Percentiles rank a stretch among this genome's conserved stretches.
phyloP scores from a whole-genome alignment of 92 coral and sea anemone species.

The Zoanthus gigantus region DNA sequence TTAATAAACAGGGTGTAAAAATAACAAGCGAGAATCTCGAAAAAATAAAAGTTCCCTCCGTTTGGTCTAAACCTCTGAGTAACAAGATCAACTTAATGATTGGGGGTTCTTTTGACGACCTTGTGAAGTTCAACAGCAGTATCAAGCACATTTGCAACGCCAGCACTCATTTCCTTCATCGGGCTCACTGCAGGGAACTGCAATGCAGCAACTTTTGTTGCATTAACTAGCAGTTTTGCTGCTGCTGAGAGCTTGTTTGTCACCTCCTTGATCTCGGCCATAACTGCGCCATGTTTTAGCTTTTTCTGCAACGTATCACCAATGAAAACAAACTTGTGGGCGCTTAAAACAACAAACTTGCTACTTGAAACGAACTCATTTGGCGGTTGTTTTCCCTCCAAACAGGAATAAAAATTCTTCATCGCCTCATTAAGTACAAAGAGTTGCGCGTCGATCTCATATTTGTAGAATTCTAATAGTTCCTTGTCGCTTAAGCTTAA shows the following conservation, averaged over 20 bases:
- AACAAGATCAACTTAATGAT: slow-evolving; percentile 12
- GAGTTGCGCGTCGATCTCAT: slow-evolving; percentile 92
- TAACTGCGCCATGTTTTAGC: slow-evolving; percentile 66
- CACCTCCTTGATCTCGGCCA: slow-evolving; percentile 62
- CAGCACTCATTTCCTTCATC: slow-evolving; percentile 84
- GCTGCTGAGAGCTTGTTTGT: slow-evolving; percentile 82
- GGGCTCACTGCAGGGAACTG: slow-evolving; percentile 89
- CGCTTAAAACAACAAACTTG: slow-evolving; percentile 95
- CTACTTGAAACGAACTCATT: slow-evolving; percentile 94
- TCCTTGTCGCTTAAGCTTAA: slow-evolving; percentile 82
- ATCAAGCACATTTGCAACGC: slow-evolving; percentile 79
- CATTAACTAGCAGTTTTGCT: slow-evolving; percentile 78
- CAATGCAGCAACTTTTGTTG: slow-evolving; percentile 90
- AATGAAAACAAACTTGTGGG: slow-evolving; percentile 93
- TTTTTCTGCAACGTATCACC: slow-evolving; percentile 91
- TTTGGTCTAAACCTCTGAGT: neutral
- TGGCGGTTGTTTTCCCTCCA: slow-evolving; percentile 84
- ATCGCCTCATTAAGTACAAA: slow-evolving; percentile 94
- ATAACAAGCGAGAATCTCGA: neutral
- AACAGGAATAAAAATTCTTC: slow-evolving; percentile 82
- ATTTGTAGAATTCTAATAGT: slow-evolving; percentile 85
- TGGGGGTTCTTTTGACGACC: slow-evolving; percentile 67
- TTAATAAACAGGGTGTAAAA: neutral
- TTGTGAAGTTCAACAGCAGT: slow-evolving; percentile 91
- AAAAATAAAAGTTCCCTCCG: neutral